Conservation (phyloP, 2,113 vertebrate species). For the Erythrocebus patas region DNA sequence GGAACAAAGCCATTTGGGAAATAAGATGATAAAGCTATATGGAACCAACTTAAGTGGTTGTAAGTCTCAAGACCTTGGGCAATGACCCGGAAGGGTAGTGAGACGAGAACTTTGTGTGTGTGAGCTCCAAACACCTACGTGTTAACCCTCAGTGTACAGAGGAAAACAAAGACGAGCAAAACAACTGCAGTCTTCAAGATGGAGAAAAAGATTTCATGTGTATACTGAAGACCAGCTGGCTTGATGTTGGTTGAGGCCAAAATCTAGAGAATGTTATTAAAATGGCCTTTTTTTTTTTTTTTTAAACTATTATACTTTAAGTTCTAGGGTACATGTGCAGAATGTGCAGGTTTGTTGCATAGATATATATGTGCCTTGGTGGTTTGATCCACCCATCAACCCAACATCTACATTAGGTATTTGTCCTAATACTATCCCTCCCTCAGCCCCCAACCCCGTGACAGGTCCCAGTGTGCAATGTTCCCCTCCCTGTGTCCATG, state of each 20-base stretch:
- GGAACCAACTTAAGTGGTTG: not conserved
- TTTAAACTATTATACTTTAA: too few species aligned
- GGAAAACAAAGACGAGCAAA: not conserved
- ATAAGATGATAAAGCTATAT: not conserved
- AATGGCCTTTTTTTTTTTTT: not conserved
- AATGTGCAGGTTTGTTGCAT: too few species aligned
- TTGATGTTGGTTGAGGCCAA: not conserved
- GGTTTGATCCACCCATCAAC: too few species aligned
- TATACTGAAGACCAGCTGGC: not conserved
- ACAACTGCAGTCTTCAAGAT: not conserved
- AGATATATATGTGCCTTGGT: too few species aligned
- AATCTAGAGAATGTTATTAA: not conserved
- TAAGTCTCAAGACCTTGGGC: not conserved
- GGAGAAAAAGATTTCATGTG: not conserved
- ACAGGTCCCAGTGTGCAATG: too few species aligned
- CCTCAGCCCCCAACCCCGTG: too few species aligned
- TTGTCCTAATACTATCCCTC: too few species aligned
- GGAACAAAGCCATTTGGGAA: not conserved
- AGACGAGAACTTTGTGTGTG: not conserved
- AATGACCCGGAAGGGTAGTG: not conserved
- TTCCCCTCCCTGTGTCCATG: too few species aligned
- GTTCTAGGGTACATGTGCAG: too few species aligned
- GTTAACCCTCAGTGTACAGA: too few species aligned
- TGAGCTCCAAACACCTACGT: too few species aligned
- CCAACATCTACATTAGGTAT: too few species aligned